phyloP scores from a whole-genome alignment of 2,888 invertebrate species.

The Brachyptera risi region DNA sequence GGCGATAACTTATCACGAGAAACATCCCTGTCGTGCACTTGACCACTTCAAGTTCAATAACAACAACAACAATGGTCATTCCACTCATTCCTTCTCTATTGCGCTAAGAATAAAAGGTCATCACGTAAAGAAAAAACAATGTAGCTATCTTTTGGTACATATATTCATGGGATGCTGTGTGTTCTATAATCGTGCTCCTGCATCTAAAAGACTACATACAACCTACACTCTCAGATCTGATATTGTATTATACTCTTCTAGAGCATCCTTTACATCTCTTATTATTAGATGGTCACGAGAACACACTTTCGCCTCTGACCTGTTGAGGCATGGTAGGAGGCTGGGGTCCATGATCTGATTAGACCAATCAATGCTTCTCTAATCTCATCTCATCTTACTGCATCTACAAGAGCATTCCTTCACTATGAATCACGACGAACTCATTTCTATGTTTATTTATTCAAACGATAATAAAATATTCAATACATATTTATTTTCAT shows the following conservation, averaged over 20 bases:
- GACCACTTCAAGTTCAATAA: constrained; percentile 3
- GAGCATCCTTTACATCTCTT: background rate
- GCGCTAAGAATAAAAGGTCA: background rate
- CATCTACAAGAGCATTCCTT: background rate
- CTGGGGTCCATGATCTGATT: constrained; percentile 15
- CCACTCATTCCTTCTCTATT: background rate
- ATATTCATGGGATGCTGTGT: too few species aligned
- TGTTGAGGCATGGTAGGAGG: background rate
- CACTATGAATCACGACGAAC: background rate
- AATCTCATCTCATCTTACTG: background rate
- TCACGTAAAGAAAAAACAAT: too few species aligned
- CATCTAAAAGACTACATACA: background rate
- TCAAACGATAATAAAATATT: background rate
- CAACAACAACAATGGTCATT: constrained; percentile 7
- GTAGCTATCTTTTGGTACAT: too few species aligned
- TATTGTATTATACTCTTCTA: background rate
- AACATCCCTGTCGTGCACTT: too few species aligned
- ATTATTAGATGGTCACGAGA: constrained; percentile 3
- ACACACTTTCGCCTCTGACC: constrained; percentile 13
- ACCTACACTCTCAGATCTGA: background rate
- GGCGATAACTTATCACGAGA: too few species aligned
- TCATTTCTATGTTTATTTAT: background rate
- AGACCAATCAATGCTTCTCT: constrained; percentile 10
- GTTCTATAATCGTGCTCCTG: too few species aligned
- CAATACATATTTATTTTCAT: too few species aligned